phyloP scores from a whole-genome alignment of 2,888 invertebrate genomes.

The Leptarthrus brevirostris region DNA sequence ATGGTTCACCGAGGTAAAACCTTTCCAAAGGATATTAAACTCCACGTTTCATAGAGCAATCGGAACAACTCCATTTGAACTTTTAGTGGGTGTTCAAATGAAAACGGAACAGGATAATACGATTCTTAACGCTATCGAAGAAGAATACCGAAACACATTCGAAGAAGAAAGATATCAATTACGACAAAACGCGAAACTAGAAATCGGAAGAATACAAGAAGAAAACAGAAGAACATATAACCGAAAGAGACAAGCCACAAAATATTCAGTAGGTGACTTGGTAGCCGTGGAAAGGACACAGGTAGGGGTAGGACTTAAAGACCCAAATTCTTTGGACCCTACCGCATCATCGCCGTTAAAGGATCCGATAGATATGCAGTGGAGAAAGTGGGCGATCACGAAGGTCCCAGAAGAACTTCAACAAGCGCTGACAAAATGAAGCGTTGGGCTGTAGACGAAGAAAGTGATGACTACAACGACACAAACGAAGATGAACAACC shows the following conservation, averaged over 20 bases:
- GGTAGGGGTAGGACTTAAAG: background rate
- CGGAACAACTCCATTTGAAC: too few relatives aligned
- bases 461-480: too few relatives aligned
- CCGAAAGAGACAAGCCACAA: constrained; percentile 18
- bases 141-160: background rate
- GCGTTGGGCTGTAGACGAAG: too few relatives aligned
- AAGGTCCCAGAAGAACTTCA: background rate
- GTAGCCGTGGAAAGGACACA: background rate
- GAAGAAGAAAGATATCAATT: constrained; percentile 28
- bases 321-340: constrained; percentile 14
- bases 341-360: background rate
- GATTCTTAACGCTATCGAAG: too few relatives aligned
- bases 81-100: too few relatives aligned
- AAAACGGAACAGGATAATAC: too few relatives aligned
- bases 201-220: constrained; percentile 19
- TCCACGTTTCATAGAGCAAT: too few relatives aligned
- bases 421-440: constrained; percentile 3
- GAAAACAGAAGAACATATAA: constrained; percentile 36
- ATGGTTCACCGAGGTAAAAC: constrained; percentile 55
- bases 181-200: background rate
- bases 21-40: too few relatives aligned
- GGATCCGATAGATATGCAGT: constrained; percentile 1
- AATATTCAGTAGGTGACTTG: background rate
- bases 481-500: too few relatives aligned
- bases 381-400: too few relatives aligned